Evolutionary conservation across 2,888 invertebrate species (phyloP).

Genomic region (Polydrusus tereticollis): DNA sequence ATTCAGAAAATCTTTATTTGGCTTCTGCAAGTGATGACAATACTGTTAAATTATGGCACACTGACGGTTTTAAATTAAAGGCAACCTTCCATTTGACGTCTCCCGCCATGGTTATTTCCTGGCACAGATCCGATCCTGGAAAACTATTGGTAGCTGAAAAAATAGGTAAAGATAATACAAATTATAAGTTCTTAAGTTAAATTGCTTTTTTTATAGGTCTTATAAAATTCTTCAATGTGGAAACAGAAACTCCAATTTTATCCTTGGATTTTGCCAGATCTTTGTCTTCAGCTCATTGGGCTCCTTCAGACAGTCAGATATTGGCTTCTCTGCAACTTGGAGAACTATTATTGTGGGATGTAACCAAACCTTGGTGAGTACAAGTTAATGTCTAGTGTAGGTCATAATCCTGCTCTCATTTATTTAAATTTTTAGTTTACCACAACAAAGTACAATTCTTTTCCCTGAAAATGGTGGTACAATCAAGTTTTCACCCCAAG

Average conservation of each 20-base stretch:
- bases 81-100: conserved; percentile 75
- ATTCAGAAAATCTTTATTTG: conserved; percentile 76
- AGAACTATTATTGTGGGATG: conserved; percentile 78
- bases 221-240: conserved; percentile 79
- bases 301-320: conserved; percentile 72
- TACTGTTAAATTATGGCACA: conserved; percentile 78
- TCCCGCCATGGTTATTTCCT: conserved; percentile 75
- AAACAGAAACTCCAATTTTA: conserved; percentile 75
- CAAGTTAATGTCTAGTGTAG: background rate
- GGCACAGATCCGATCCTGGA: conserved; percentile 78
- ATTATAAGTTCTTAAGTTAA: too few relatives aligned
- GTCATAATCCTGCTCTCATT: too few relatives aligned
- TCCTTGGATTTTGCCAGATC: conserved; percentile 76
- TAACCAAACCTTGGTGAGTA: conserved; percentile 74
- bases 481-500: conserved; percentile 74
- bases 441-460: conserved; percentile 72
- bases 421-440: conserved; percentile 68
- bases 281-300: conserved; percentile 80
- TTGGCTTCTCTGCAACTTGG: conserved; percentile 77
- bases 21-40: conserved; percentile 85
- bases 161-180: conserved; percentile 59
- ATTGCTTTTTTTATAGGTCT: conserved; percentile 71
- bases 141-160: conserved; percentile 83
- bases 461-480: conserved; percentile 75
- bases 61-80: conserved; percentile 69